Evolutionary conservation across 2,113 vertebrate genomes (phyloP), one percentile per base, ranked within the genome.

Genomic region (Notarius quadriscutis): DNA sequence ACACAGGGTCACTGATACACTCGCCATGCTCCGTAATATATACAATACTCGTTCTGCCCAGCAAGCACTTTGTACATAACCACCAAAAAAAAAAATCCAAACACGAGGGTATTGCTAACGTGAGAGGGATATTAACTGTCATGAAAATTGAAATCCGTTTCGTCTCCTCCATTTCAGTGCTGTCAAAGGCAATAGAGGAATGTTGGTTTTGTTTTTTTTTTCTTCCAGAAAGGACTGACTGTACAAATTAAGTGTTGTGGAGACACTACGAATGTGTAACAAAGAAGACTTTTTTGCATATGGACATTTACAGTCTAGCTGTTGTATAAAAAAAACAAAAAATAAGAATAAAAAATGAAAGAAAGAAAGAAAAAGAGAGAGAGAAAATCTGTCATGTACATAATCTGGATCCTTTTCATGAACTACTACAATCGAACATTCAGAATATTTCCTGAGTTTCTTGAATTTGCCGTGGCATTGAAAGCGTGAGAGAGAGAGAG

Each of bases 361-460:
- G 95, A 94, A 96, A 97, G 85, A 60, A 72, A 69, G 97, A 78
- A 69, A 85, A n/a, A 85, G 15, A 96, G 97, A 11, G 51, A 81
- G 15, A 95, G 96, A 97, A 65, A 96, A 96, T 94, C 96, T 91
- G 95, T 95, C 94, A 93, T 95, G 94, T 97, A 97, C 96, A 97
- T 96, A 97, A 96, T 95, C 95, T 93, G 95, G 96, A 81, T 92
- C 90, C 94, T 97, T 96, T 96, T 95, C 94, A 96, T 97, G 96
- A 97, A 96, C 95, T 94, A 48, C 71, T 83, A 95, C 94, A 96
- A 57, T 96, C 96, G 96, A 99, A 99, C 97, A 99, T 99, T 99
- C 98, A 98, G 97, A 98, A 96, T 95, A 97, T 97, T 97, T 99
- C 98, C 98, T 99, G 98, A 99, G 98, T 97, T 99, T 80, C n/a